Conservation (phyloP, 2,113 vertebrate species). For the Pteruthius melanotis region DNA sequence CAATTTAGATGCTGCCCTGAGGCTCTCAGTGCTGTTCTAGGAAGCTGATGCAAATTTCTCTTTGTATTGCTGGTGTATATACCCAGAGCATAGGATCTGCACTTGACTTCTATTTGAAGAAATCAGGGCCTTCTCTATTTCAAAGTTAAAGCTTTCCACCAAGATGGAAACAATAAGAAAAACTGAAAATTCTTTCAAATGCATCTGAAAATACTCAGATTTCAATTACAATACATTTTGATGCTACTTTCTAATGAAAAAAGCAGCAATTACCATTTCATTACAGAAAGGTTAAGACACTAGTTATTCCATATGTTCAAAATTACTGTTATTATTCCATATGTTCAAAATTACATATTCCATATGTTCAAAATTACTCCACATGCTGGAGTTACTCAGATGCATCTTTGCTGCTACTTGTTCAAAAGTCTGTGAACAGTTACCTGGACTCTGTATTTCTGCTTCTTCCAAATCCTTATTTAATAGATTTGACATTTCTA, state of each 20-base stretch:
- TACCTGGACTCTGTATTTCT: conserved; percentile 74
- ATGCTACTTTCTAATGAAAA: not conserved
- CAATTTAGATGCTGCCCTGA: not conserved
- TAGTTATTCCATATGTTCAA: not conserved
- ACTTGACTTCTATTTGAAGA: not conserved
- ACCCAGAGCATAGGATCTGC: not conserved
- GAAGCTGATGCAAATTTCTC: not conserved
- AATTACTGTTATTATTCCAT: not conserved
- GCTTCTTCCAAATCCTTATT: conserved; percentile 70
- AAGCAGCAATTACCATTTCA: not conserved
- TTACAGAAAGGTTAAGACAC: not conserved
- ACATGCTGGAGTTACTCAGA: not conserved
- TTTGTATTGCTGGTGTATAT: not conserved
- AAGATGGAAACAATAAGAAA: not conserved
- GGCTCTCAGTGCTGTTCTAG: not conserved
- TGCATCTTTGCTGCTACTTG: not conserved
- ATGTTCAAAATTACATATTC: not conserved
- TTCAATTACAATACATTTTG: not conserved
- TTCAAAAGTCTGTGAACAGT: not conserved
- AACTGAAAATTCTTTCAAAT: not conserved
- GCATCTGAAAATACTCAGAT: not conserved
- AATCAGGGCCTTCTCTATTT: not conserved
- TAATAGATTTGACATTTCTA: conserved; percentile 66
- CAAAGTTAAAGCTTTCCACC: not conserved
- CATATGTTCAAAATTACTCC: not conserved